phyloP scores from a whole-genome alignment of 2,888 invertebrate species.

The Ectemnius lituratus region DNA sequence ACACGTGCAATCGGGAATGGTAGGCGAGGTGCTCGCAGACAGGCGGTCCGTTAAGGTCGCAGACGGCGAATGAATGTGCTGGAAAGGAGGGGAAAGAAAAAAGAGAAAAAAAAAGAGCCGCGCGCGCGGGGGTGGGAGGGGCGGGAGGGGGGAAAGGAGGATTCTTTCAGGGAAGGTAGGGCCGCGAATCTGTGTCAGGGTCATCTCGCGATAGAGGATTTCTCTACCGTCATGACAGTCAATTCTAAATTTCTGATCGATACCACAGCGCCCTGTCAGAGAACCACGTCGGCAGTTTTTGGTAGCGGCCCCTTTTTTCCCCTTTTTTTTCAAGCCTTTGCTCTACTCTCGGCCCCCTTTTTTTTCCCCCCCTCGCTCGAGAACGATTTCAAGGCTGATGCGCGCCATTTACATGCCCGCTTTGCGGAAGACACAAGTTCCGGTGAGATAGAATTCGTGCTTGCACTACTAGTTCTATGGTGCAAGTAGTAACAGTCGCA shows the following conservation, averaged over 20 bases:
- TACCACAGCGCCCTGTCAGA: constrained; percentile 47
- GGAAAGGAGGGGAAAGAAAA: constrained; percentile 11
- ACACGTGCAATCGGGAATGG: no score
- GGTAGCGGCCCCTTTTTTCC: constrained; percentile 40
- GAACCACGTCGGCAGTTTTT: constrained; percentile 22
- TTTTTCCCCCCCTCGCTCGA: no score
- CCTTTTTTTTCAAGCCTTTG: background rate
- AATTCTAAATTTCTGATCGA: constrained; percentile 55
- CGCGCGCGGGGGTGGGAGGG: no score
- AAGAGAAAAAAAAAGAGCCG: constrained; percentile 10
- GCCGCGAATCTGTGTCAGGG: constrained; percentile 59
- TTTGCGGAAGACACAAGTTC: no score
- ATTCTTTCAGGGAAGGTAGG: constrained; percentile 60
- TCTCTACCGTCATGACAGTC: constrained; percentile 28
- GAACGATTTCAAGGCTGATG: no score
- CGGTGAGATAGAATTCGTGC: no score
- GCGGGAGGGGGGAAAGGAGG: no score
- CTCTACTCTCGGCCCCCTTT: background rate
- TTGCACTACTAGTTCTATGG: no score
- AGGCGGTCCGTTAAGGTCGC: constrained; percentile 26
- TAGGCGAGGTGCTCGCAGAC: no score
- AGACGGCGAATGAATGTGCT: constrained; percentile 31
- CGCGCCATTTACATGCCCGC: no score
- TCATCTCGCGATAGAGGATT: constrained; percentile 51
- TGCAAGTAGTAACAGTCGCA: no score